Evolutionary conservation across 1,140 invertebrate genomes (phyloP).

Genomic region (Hylaeus volcanicus): DNA sequence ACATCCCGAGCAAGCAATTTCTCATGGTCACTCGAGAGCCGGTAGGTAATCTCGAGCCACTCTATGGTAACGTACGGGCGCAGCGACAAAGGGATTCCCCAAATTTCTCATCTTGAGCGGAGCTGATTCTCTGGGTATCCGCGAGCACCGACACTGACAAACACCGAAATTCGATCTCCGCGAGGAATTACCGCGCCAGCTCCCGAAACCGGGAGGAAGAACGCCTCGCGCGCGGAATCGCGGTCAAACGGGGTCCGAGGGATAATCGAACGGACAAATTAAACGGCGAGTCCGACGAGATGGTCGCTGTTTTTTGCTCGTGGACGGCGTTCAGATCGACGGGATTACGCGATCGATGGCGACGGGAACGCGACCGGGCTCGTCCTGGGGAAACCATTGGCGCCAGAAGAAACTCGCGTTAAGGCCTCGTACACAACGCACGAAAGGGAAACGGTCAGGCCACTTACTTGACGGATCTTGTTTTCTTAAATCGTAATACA

Average conservation of each 20-base stretch:
- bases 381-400: not conserved
- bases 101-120: conserved; percentile 59
- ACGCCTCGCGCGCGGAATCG: not conserved
- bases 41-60: conserved; percentile 58
- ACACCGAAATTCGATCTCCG: conserved; percentile 59
- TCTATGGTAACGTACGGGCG: conserved; percentile 54
- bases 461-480: too few relatives aligned
- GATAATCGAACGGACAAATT: not conserved
- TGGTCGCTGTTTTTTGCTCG: too few relatives aligned
- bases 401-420: not conserved
- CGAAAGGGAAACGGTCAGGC: too few relatives aligned
- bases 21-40: conserved; percentile 66
- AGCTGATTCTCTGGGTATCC: conserved; percentile 34
- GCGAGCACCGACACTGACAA: conserved; percentile 44
- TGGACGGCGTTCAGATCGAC: too few relatives aligned
- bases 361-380: not conserved
- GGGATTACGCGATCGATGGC: too few relatives aligned
- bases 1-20: conserved; percentile 67
- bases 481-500: too few relatives aligned
- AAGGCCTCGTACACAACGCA: too few relatives aligned
- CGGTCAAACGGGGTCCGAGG: not conserved
- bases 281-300: not conserved
- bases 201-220: not conserved
- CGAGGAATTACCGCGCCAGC: conserved; percentile 4
- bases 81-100: conserved; percentile 65